Percentiles rank a stretch among this genome's conserved stretches.
These are phyloP conservation scores for Myiopsitta monachus DNA, from an alignment of 2,113 vertebrate species.

Conservation along the genomic window DNA sequence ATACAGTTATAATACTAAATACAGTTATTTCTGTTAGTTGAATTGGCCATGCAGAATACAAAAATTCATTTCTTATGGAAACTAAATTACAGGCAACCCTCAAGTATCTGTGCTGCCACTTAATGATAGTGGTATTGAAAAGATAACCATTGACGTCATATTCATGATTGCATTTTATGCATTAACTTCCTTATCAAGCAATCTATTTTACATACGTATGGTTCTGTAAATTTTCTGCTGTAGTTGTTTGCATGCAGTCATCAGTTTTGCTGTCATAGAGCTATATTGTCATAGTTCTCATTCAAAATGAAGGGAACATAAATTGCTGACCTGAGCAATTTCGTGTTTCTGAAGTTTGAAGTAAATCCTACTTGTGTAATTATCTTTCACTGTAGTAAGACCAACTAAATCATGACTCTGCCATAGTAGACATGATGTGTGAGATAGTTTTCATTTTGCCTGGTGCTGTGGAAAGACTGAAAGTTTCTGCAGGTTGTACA, in stretches of 20 bases:
- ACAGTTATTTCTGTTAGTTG: background rate
- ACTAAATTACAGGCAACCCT: background rate
- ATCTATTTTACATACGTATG: background rate
- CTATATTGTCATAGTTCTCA: background rate
- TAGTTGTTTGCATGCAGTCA: background rate
- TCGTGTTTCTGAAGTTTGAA: background rate
- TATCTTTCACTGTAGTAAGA: background rate
- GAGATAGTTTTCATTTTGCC: background rate
- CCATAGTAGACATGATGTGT: background rate
- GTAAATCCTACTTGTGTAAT: slow-evolving; percentile 7
- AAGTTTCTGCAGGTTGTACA: background rate
- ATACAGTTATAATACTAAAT: no score
- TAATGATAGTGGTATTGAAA: background rate
- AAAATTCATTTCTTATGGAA: background rate
- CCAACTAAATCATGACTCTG: background rate
- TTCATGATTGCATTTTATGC: background rate
- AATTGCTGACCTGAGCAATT: background rate
- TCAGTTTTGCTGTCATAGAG: background rate
- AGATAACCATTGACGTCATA: background rate
- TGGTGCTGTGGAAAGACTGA: background rate
- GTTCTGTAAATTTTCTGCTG: background rate
- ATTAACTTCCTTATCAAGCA: background rate
- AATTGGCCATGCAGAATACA: background rate
- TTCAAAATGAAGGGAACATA: background rate
- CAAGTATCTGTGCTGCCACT: background rate